A percentile compares a stretch with the other conserved stretches of the same genome.
These are phyloP conservation scores for Dynastes tityus DNA, from an alignment of 2,888 invertebrate genomes.

Conservation along the genomic window DNA sequence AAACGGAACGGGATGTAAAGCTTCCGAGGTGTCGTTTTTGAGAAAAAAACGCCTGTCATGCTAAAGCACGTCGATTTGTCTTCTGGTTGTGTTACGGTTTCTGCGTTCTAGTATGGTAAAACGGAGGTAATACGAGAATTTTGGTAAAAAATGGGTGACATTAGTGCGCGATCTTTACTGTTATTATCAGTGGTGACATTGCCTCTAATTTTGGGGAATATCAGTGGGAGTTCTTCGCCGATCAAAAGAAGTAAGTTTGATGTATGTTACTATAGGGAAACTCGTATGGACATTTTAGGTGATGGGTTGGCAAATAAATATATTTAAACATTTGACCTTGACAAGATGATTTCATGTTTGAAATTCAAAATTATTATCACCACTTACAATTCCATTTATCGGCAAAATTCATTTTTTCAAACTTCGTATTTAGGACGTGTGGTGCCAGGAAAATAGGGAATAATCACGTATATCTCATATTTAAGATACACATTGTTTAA, in stretches of 20 bases:
- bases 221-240: constrained; percentile 57
- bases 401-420: no score
- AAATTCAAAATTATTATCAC: no score
- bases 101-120: not conserved
- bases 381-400: no score
- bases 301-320: no score
- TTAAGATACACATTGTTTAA: no score
- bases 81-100: not conserved
- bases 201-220: constrained; percentile 46
- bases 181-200: constrained; percentile 48
- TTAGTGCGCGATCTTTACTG: constrained; percentile 45
- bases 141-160: constrained; percentile 42
- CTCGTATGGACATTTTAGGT: no score
- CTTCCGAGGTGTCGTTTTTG: not conserved
- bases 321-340: no score
- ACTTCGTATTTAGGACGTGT: no score
- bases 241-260: constrained; percentile 59
- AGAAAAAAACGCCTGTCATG: constrained; percentile 1
- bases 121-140: not conserved
- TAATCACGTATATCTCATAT: no score
- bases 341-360: no score
- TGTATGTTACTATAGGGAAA: not conserved
- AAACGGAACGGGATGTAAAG: not conserved
- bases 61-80: not conserved
- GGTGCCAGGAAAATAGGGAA: no score